Evolutionary conservation across 2,797 vertebrate genomes (phyloP).

Genomic region (Coranthus polyacanthus): DNA sequence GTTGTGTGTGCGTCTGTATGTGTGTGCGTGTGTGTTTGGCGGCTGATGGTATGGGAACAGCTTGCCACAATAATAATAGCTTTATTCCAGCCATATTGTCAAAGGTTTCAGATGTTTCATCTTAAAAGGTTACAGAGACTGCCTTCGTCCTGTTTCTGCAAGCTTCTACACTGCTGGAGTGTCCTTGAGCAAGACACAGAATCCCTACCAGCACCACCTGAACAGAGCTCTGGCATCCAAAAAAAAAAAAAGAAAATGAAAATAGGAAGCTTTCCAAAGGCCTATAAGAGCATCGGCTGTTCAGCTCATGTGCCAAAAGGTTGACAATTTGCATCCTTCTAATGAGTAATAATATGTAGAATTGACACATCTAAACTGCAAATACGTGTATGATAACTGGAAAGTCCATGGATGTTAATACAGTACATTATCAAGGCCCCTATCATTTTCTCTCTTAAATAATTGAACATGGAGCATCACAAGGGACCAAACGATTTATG

Average conservation of each 20-base stretch:
- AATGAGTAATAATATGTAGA: no score
- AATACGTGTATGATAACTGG: background rate
- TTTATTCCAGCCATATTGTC: slow-evolving; percentile 48
- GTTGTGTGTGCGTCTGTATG: slow-evolving; percentile 1
- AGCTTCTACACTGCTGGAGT: background rate
- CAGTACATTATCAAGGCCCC: background rate
- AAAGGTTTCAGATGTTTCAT: slow-evolving; percentile 45
- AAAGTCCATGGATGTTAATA: background rate
- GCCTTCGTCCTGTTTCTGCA: background rate
- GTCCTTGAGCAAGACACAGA: slow-evolving; percentile 1
- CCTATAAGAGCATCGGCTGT: no score
- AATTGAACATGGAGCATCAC: background rate
- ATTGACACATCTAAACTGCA: no score
- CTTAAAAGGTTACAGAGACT: slow-evolving; percentile 9
- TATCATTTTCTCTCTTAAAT: background rate
- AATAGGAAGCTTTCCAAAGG: no score
- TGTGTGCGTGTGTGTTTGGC: slow-evolving; percentile 12
- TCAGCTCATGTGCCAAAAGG: no score
- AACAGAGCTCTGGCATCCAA: slow-evolving; percentile 3
- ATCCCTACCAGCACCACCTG: background rate
- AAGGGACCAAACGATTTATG: slow-evolving; percentile 13
- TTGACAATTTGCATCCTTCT: no score
- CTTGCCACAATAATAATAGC: slow-evolving; percentile 63
- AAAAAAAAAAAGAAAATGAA: background rate
- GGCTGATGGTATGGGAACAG: slow-evolving; percentile 49